Evolutionary conservation across 2,888 invertebrate species (phyloP), one percentile per base, ranked within the genome.

Genomic region (Spisula solida): DNA sequence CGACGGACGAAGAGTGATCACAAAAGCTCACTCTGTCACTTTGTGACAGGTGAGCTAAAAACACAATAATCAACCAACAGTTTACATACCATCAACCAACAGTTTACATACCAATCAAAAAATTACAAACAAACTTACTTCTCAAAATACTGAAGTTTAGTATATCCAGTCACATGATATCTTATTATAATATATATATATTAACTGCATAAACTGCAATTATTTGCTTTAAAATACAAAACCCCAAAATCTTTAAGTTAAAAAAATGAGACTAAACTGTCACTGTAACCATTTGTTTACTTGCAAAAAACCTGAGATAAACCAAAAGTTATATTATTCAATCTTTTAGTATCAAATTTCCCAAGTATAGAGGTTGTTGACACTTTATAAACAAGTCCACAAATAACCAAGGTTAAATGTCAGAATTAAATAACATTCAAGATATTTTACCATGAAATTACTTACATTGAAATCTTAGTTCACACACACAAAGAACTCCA

Each of bases 401-500:
- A 81, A 48, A 48, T 66, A 66, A 10, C 5, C 60, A 25, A 20
- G n/a, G 10, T 47, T n/a, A n/a, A 48, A 80, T 47, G 80, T 47
- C 48, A n/a, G 47, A 48, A 41, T 41, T 80, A 80, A n/a, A 47
- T 25, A 47, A 80, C 47, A 66, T 66, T 66, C 12, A n/a, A 47
- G n/a, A 80, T n/a, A 41, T 41, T 48, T 25, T 48, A 41, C 41
- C n/a, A 41, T 41, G 8, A 41, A 79, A 47, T 41, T 18, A 47
- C 79, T 41, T 34, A 47, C 25, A n/a, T 60, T n/a, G 60, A 60
- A 60, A 66, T 66, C 1, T 34, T 16, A 25, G 8, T 31, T 18
- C 16, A 18, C 18, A 75, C 75, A 75, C 75, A 75, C 75, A 75
- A 75, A 75, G 75, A 75, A 31, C 75, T 75, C 75, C 34, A 60